Percentiles rank a stretch among this genome's conserved stretches.
phyloP scores from a whole-genome alignment of 2,888 invertebrate genomes.

The Chironomus riparius region DNA sequence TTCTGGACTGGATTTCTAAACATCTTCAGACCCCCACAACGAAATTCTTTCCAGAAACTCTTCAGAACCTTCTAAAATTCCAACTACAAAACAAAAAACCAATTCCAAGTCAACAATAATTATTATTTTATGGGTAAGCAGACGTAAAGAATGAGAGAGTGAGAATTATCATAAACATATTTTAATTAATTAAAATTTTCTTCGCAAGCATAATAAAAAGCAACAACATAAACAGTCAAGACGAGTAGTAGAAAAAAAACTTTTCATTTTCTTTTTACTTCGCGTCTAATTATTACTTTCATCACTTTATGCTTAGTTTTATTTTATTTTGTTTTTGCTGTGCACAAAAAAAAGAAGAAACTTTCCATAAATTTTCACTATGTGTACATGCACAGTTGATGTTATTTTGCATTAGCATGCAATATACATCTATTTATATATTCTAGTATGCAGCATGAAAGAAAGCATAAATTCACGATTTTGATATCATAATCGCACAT shows the following conservation, averaged over 20 bases:
- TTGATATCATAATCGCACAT: constrained; percentile 2
- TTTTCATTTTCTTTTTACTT: neutral
- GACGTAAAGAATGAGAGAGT: neutral
- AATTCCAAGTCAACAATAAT: neutral
- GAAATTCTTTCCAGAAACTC: too few relatives aligned
- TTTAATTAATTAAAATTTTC: constrained; percentile 4
- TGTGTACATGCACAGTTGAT: neutral
- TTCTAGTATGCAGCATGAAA: neutral
- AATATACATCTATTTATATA: neutral
- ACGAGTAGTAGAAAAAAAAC: neutral
- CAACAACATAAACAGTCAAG: neutral
- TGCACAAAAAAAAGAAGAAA: neutral
- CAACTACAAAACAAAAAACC: too few relatives aligned
- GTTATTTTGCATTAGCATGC: neutral
- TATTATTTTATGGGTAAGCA: neutral
- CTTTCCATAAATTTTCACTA: constrained; percentile 12
- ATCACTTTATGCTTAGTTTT: neutral
- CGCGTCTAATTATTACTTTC: constrained; percentile 8
- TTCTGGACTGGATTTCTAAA: too few relatives aligned
- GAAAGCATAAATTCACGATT: neutral
- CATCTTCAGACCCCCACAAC: too few relatives aligned
- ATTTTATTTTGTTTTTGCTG: neutral
- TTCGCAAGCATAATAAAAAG: neutral
- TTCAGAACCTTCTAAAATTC: too few relatives aligned
- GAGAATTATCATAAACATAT: constrained; percentile 1